Conservation (phyloP, 2,888 invertebrate species). For the Tortrix viridana region DNA sequence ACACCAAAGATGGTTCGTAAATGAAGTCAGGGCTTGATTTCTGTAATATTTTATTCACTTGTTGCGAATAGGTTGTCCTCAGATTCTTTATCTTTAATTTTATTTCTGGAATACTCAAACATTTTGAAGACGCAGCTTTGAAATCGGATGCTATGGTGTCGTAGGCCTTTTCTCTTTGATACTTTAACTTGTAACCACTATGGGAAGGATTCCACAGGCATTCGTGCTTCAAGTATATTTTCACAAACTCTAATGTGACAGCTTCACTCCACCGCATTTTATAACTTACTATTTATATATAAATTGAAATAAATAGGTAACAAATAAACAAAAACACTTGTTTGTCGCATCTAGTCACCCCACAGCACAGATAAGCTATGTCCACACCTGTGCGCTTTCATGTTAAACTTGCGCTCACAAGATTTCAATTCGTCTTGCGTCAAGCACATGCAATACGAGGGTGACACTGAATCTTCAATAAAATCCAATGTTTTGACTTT, state of each 20-base stretch:
- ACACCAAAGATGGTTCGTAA: conserved; percentile 68
- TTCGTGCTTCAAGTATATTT: conserved; percentile 76
- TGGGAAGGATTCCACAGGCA: conserved; percentile 78
- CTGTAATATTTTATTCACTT: conserved; percentile 73
- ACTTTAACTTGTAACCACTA: conserved; percentile 67
- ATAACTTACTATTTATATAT: conserved; percentile 13
- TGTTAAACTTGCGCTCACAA: too few species aligned
- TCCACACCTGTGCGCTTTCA: too few species aligned
- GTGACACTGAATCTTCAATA: too few species aligned
- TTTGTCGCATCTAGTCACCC: too few species aligned
- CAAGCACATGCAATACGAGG: too few species aligned
- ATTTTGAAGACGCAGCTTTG: conserved; percentile 58
- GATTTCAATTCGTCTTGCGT: too few species aligned
- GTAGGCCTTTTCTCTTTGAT: conserved; percentile 68
- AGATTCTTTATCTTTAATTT: conserved; percentile 79
- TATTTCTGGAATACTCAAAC: conserved; percentile 64
- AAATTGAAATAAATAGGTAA: not conserved
- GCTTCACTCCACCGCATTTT: conserved; percentile 78
- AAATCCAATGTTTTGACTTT: too few species aligned
- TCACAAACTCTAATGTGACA: conserved; percentile 75
- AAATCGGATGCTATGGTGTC: conserved; percentile 62
- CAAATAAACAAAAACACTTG: not conserved
- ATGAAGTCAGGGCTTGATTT: conserved; percentile 68
- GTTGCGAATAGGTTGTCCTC: conserved; percentile 76
- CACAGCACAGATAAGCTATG: too few species aligned